Conservation (phyloP, 2,113 vertebrate genomes). For the Antechinus flavipes region DNA sequence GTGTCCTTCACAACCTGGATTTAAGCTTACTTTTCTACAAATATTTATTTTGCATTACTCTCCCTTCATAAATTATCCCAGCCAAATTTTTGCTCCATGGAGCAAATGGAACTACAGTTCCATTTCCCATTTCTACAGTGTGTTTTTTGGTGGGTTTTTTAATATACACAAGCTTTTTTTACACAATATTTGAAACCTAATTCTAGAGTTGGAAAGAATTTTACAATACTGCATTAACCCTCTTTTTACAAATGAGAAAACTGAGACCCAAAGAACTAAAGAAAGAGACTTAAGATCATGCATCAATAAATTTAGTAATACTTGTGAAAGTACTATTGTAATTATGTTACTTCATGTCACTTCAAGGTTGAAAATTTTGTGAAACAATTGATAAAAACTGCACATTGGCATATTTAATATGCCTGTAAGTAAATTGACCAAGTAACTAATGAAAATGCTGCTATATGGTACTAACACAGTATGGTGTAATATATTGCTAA, state of each 20-base stretch:
- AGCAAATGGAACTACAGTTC: no score
- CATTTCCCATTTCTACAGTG: background rate
- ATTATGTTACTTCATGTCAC: background rate
- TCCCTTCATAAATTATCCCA: background rate
- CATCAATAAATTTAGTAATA: background rate
- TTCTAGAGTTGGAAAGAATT: background rate
- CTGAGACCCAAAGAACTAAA: background rate
- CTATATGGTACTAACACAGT: background rate
- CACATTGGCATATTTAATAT: background rate
- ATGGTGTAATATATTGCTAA: background rate
- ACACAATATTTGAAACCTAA: no score
- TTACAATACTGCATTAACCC: background rate
- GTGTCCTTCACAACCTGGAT: background rate
- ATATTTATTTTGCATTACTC: background rate
- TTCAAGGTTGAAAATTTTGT: background rate
- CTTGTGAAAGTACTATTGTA: background rate
- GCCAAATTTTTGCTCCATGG: background rate
- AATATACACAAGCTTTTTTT: no score
- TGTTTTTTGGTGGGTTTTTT: no score
- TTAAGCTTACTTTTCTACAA: background rate
- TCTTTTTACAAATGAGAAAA: background rate
- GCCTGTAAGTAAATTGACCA: background rate
- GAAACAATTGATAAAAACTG: background rate
- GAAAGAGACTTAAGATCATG: background rate
- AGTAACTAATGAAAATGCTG: background rate